These are phyloP conservation scores for Chymomyza costata DNA, from an alignment of 1,140 invertebrate genomes.

Conservation along the genomic window DNA sequence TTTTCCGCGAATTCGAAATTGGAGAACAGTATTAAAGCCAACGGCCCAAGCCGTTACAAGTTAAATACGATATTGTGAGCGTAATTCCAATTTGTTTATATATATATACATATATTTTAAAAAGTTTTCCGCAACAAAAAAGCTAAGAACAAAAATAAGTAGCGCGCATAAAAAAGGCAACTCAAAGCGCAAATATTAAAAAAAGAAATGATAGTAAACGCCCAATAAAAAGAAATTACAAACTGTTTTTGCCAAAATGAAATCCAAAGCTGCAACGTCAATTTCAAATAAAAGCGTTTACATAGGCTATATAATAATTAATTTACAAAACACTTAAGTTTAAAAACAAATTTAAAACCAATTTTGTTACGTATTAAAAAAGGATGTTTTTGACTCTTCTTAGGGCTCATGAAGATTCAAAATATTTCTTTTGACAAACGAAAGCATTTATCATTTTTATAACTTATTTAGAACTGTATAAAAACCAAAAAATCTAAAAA, in stretches of 20 bases:
- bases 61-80: constrained; percentile 54
- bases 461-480: constrained; percentile 1
- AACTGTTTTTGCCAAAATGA: constrained; percentile 42
- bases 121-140: constrained; percentile 21
- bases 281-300: constrained; percentile 30
- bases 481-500: constrained; percentile 10
- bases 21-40: constrained; percentile 68
- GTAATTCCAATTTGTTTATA: constrained; percentile 61
- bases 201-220: constrained; percentile 11
- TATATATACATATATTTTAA: too few species aligned
- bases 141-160: constrained; percentile 9
- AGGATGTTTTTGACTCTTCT: constrained; percentile 72
- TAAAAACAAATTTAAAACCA: constrained; percentile 2
- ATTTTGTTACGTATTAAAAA: constrained; percentile 35
- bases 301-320: too few species aligned
- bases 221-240: constrained; percentile 35
- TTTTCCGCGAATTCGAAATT: constrained; percentile 64
- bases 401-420: constrained; percentile 74
- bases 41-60: constrained; percentile 46
- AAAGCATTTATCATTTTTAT: constrained; percentile 18
- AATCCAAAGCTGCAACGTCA: constrained; percentile 40
- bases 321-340: constrained; percentile 18
- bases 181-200: constrained; percentile 42
- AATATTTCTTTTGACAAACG: constrained; percentile 68
- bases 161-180: constrained; percentile 41